These are phyloP conservation scores for Tetragnatha versicolor DNA, from an alignment of 1,140 invertebrate genomes.

Conservation along the genomic window DNA sequence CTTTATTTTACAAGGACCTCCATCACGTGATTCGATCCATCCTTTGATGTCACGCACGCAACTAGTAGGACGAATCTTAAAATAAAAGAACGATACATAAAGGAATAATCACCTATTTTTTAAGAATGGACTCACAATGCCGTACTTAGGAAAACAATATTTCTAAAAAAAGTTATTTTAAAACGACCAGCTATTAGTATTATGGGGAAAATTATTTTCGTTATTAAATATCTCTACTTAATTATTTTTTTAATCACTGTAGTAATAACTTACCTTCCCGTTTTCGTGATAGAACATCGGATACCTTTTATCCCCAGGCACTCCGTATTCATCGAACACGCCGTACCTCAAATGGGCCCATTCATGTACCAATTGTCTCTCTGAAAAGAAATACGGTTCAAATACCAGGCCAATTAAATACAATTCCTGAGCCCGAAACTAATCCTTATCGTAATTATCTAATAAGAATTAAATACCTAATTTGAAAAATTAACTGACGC, in stretches of 20 bases:
- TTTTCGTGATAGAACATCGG: constrained; percentile 60
- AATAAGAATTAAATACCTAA: too few relatives aligned
- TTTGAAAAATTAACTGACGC: too few relatives aligned
- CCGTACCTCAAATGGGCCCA: constrained; percentile 67
- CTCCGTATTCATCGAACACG: constrained; percentile 66
- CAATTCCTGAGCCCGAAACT: too few relatives aligned
- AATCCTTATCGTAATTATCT: too few relatives aligned
- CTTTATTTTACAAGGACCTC: constrained; percentile 44
- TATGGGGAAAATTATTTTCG: not conserved
- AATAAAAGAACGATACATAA: not conserved
- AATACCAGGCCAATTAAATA: too few relatives aligned
- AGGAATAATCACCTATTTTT: not conserved
- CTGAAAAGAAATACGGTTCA: constrained; percentile 61
- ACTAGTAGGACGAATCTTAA: constrained; percentile 53
- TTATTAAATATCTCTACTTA: not conserved
- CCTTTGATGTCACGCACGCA: constrained; percentile 49
- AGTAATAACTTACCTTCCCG: constrained; percentile 47
- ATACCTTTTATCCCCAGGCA: constrained; percentile 59
- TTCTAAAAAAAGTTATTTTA: not conserved
- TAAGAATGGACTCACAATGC: not conserved
- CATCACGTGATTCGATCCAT: constrained; percentile 52
- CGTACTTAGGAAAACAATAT: not conserved
- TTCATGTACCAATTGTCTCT: constrained; percentile 65
- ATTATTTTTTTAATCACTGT: not conserved
- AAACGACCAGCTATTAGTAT: too few relatives aligned